Percentiles rank a stretch among this genome's conserved stretches.
phyloP scores from a whole-genome alignment of 2,797 vertebrate species.

The Orestias chungarensis region DNA sequence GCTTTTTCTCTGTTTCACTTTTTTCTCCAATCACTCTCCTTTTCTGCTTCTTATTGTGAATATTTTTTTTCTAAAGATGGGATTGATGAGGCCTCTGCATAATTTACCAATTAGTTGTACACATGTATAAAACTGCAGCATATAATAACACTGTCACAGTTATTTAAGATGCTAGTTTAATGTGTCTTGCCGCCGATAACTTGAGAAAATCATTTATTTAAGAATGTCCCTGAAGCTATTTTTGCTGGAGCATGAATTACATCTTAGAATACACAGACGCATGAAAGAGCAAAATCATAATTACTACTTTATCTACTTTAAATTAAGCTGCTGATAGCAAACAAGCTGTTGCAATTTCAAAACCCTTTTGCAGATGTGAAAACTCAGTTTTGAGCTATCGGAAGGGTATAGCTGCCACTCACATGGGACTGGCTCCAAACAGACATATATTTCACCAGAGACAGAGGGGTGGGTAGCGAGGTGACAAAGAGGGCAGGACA shows the following conservation, averaged over 20 bases:
- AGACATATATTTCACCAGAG: constrained; percentile 77
- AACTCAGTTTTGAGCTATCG: constrained; percentile 27
- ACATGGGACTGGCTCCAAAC: constrained; percentile 50
- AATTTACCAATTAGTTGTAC: constrained; percentile 79
- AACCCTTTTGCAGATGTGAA: constrained; percentile 32
- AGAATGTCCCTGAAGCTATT: constrained; percentile 62
- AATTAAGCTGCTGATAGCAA: constrained; percentile 11
- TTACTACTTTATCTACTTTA: neutral
- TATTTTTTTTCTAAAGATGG: constrained; percentile 81
- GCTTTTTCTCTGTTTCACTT: constrained; percentile 49
- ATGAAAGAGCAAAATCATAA: constrained; percentile 4
- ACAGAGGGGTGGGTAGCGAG: constrained; percentile 77
- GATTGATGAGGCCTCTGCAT: constrained; percentile 78
- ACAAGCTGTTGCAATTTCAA: constrained; percentile 14
- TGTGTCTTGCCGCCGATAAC: constrained; percentile 63
- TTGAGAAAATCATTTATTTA: constrained; percentile 69
- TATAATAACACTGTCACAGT: constrained; percentile 75
- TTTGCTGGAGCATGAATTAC: constrained; percentile 36
- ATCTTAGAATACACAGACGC: constrained; percentile 24
- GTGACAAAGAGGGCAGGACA: constrained; percentile 78
- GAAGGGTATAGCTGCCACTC: constrained; percentile 39
- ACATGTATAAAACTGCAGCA: constrained; percentile 75
- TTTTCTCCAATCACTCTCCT: constrained; percentile 39
- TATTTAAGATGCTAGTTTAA: constrained; percentile 83
- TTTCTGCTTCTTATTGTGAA: constrained; percentile 76